Evolutionary conservation across 2,797 vertebrate genomes (phyloP), one percentile per base, ranked within the genome.

Genomic region (Sebastes dallii): DNA sequence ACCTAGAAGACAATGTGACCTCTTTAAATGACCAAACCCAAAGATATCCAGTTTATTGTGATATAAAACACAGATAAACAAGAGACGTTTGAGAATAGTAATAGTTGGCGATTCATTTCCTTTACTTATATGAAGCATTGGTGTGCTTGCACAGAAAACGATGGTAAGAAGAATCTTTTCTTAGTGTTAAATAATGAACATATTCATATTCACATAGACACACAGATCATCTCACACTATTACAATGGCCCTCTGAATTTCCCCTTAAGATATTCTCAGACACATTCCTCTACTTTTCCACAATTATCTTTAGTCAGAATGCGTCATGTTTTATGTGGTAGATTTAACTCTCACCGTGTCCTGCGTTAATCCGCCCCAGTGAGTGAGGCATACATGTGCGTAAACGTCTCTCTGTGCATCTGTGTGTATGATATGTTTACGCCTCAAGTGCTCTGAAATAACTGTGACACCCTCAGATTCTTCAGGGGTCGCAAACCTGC

Each of bases 401-500:
- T 73, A 56, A 55, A 29, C 30, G 29, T 70, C 61, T 42, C 46
- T 61, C 25, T 36, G 22, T 66, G 60, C 73, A 66, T 62, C 60
- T 66, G 39, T 39, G 65, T 62, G 14, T 66, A 25, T 6, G 25
- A 18, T 56, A 18, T 82, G 81, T 83, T 86, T 76, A 75, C 60
- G 4, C 67, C 66, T 60, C 11, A 0, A 52, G 71, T 25, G 61
- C 75, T 82, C 74, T 32, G 54, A 78, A 89, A 88, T 82, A 77
- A 78, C 81, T 65, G 20, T 70, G 65, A 84, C 86, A 73, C 68
- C 68, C 30, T 2, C 20, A 52, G 46, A 87, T 91, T 86, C 81
- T 46, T 81, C 72, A 56, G n/a, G 79, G 78, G 86, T 86, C 81
- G 10, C 39, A 54, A 13, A 24, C 5, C 79, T 83, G 70, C 39